Base-by-base conservation (phyloP, 1,140 invertebrate species). In the Paramacrobiotus metropolitanus region DNA sequence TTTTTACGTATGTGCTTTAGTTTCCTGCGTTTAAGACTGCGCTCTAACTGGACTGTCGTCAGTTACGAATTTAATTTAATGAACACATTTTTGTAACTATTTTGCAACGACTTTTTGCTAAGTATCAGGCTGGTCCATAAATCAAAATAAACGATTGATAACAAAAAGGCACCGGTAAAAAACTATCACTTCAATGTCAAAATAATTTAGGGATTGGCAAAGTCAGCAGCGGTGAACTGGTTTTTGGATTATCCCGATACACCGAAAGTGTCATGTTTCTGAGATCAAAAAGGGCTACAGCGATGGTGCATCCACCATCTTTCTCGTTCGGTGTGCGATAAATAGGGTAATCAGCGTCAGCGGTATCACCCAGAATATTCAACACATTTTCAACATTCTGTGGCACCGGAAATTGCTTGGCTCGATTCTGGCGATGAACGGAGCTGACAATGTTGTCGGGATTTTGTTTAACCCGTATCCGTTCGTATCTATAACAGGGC, bases 391-490 rank as follows among this genome's bases (percentile, higher is more conserved):
- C 4, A 15, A 24, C 48, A 24, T 15, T 20, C 15, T 15, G 4
- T 15, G 48, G 48, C 15, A 55, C 15, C 48, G 48, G 48, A 55
- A 55, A 24, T 24, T 55, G 48, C 28, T 24, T 55, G 48, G 48
- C 48, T 9, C 48, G 48, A 55, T 55, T 55, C 24, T 55, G 48
- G 15, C 48, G 48, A 28, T 55, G 48, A 9, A 55, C 28, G 48
- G 48, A 55, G 48, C 48, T 55, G 48, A 55, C 48, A 55, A 55
- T 55, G 24, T 55, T 55, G 4, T 55, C 48, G 15, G 48, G 48
- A 55, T 55, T 55, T 24, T 55, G 48, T 24, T 55, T 55, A 24
- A 55, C 48, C 24, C 24, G 15, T 55, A 55, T 55, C 24, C 48
- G 15, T 55, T 55, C 48, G 48, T 55, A 55, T 24, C 48, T 55